Base-by-base conservation (phyloP, 2,888 invertebrate genomes). In the Cerastis leucographa region DNA sequence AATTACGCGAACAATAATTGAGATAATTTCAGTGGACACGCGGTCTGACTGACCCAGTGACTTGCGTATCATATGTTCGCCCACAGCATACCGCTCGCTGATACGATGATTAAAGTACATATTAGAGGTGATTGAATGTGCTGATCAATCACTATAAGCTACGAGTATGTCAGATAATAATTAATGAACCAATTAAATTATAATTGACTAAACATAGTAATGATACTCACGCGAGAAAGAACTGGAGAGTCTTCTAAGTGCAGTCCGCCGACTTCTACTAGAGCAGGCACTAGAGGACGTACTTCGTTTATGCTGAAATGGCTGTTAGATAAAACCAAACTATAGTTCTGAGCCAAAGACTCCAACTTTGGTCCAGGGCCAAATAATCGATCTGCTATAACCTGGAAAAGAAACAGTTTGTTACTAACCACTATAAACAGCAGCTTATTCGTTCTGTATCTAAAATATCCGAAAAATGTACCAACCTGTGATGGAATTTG, bases 181-280 rank as follows among this genome's bases (percentile, higher is more conserved):
- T 59, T 74, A 51, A 83, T 51, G 40, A 40, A 14, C 14, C 68
- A 56, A 82, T 67, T 59, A 56, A 44, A 44, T 65, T 35, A 51
- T 56, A 9, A 73, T 64, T 70, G 51, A 35, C 29, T 54, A 40
- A 71, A 46, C 44, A 67, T 51, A 46, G 17, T 22, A 65, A 76
- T 51, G 59, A 8, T 75, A 85, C 90, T 93, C 90, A 97, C 97
- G 90, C 92, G 90, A 17, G 97, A 91, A 69, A 97, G 90, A 67
- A 88, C 92, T 87, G 95, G 95, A 6, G 92, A 88, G 29, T 96
- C 94, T 85, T 97, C 96, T 62, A 97, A 91, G 88, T 97, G 97
- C 64, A 97, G 86, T 11, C 97, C 97, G 40, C 97, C 97, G 14
- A 97, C 96, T 93, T 97, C 97, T 19, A 97, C 93, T 59, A 97